Conservation (phyloP, 2,797 vertebrate genomes). For the Tiaroga cobitis region DNA sequence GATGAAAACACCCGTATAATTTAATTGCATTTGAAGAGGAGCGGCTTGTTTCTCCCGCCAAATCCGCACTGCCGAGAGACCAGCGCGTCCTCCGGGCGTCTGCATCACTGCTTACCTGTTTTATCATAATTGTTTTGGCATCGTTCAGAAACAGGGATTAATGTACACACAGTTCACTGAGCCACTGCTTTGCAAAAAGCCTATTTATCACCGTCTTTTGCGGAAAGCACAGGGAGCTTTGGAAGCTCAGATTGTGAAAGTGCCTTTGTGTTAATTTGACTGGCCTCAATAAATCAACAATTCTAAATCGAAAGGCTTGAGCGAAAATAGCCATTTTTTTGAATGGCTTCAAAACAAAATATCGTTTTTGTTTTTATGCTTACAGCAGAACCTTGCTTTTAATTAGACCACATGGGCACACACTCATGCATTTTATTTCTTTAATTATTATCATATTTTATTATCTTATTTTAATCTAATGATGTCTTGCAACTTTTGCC, state of each 20-base stretch:
- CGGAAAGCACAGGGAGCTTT: background rate
- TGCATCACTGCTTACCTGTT: constrained; percentile 44
- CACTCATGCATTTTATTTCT: constrained; percentile 11
- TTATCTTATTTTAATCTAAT: constrained; percentile 13
- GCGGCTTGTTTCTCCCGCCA: background rate
- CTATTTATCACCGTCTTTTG: constrained; percentile 31
- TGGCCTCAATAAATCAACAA: constrained; percentile 25
- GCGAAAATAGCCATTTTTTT: constrained; percentile 14
- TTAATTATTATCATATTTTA: constrained; percentile 6
- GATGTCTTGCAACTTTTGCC: constrained; percentile 7
- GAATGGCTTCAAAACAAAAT: constrained; percentile 33
- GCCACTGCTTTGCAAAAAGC: constrained; percentile 3
- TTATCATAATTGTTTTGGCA: constrained; percentile 53
- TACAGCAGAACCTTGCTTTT: constrained; percentile 8
- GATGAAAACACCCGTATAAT: constrained; percentile 24
- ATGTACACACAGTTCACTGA: constrained; percentile 42
- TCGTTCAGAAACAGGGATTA: constrained; percentile 40
- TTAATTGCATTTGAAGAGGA: constrained; percentile 24
- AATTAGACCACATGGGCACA: constrained; percentile 52
- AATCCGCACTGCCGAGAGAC: constrained; percentile 30
- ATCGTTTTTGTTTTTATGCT: constrained; percentile 26
- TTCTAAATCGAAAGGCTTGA: constrained; percentile 6
- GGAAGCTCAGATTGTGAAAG: background rate
- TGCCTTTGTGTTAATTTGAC: constrained; percentile 27
- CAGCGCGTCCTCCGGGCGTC: background rate